A percentile compares a stretch with the other conserved stretches of the same genome.
These are phyloP conservation scores for Butorides virescens DNA, from an alignment of 2,113 vertebrate species.

Conservation along the genomic window DNA sequence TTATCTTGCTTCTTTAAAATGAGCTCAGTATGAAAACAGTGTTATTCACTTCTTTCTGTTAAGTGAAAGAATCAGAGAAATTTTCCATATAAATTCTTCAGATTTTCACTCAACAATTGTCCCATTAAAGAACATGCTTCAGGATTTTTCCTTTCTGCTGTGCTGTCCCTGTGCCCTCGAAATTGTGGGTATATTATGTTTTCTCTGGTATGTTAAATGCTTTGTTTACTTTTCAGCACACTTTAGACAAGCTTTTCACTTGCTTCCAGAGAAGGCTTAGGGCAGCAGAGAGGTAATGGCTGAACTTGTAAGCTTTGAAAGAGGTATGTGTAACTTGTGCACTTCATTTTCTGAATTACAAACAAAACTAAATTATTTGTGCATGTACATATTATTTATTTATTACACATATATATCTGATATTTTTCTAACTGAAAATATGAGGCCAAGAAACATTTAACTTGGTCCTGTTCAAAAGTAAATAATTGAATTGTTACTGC, in stretches of 20 bases:
- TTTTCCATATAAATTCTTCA: not conserved
- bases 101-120: not conserved
- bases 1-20: not conserved
- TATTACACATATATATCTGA: too few species aligned
- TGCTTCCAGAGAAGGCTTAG: not conserved
- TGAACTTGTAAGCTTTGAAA: not conserved
- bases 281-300: not conserved
- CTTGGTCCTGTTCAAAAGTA: not conserved
- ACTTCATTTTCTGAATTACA: not conserved
- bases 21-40: not conserved
- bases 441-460: not conserved
- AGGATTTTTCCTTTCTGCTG: not conserved
- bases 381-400: not conserved
- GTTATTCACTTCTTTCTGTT: not conserved
- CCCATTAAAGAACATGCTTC: not conserved
- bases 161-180: not conserved
- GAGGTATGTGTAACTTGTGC: not conserved
- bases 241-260: not conserved
- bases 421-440: not conserved
- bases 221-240: not conserved
- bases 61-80: not conserved
- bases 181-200: not conserved
- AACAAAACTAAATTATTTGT: not conserved
- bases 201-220: not conserved
- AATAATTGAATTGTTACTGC: not conserved